Conservation (phyloP, 2,113 vertebrate genomes). For the Dasypus novemcinctus region DNA sequence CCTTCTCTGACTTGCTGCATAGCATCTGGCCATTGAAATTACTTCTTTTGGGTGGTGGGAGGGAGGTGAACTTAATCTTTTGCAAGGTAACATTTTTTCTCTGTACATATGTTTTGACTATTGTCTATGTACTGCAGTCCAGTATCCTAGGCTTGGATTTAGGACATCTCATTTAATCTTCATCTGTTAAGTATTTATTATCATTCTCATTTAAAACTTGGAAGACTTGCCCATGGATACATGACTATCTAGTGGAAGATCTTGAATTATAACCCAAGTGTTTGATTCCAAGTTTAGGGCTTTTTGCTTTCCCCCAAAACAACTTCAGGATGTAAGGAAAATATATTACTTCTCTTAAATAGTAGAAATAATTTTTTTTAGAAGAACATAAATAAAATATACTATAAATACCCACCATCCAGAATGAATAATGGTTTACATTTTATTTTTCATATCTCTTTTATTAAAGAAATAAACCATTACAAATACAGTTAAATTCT, state of each 20-base stretch:
- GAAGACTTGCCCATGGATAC: not conserved
- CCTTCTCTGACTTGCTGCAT: not conserved
- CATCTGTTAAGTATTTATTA: not conserved
- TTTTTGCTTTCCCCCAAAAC: not conserved
- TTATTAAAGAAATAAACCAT: conserved; percentile 16
- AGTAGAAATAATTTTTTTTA: not conserved
- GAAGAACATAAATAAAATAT: not conserved
- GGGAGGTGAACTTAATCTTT: not conserved
- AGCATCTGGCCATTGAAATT: not conserved
- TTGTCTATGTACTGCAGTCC: not conserved
- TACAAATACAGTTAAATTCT: not conserved
- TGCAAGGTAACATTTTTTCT: not conserved
- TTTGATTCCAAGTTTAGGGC: not conserved
- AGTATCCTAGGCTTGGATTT: not conserved
- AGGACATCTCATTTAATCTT: not conserved
- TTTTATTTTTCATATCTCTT: not conserved
- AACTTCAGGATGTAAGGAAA: not conserved
- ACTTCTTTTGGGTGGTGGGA: not conserved
- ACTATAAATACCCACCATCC: not conserved
- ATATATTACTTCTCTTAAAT: conserved; percentile 1
- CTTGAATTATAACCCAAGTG: not conserved
- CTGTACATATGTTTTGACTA: not conserved
- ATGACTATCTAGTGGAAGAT: not conserved
- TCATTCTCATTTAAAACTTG: not conserved
- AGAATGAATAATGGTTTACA: conserved; percentile 30